A percentile compares a stretch with the other conserved stretches of the same genome.
Conservation (phyloP, 2,888 invertebrate species). For the Heliconius sara region DNA sequence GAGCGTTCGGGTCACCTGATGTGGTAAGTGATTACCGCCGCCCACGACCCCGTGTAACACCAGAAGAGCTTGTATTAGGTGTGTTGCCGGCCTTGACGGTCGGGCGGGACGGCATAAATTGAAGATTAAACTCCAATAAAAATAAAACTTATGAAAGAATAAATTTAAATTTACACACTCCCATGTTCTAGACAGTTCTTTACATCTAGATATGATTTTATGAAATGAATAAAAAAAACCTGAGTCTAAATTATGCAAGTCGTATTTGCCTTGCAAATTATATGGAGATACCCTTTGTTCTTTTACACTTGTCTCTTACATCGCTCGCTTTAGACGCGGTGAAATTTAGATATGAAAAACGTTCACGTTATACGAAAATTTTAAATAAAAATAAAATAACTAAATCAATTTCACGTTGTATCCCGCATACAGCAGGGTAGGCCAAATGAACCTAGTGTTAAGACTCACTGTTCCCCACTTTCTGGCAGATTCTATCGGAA, state of each 20-base stretch:
- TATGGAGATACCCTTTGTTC: conserved; percentile 12
- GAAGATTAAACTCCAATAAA: not conserved
- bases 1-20: too few relatives aligned
- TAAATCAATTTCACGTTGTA: too few relatives aligned
- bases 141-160: too few relatives aligned
- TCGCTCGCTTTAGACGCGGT: not conserved
- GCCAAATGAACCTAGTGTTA: too few relatives aligned
- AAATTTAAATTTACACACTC: not conserved
- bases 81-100: too few relatives aligned
- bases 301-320: conserved; percentile 20
- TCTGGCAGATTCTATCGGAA: too few relatives aligned
- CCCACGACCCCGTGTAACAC: too few relatives aligned
- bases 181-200: not conserved
- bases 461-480: too few relatives aligned
- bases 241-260: conserved; percentile 9
- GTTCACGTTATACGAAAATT: not conserved
- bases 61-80: too few relatives aligned
- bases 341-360: conserved; percentile 20
- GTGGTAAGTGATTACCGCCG: too few relatives aligned
- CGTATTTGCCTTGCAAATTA: conserved; percentile 16
- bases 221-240: not conserved
- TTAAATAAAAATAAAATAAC: not conserved
- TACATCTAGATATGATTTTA: not conserved
- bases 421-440: too few relatives aligned
- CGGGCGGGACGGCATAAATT: not conserved